Evolutionary conservation across 2,797 vertebrate genomes (phyloP).

Genomic region (Notolabrus celidotus): DNA sequence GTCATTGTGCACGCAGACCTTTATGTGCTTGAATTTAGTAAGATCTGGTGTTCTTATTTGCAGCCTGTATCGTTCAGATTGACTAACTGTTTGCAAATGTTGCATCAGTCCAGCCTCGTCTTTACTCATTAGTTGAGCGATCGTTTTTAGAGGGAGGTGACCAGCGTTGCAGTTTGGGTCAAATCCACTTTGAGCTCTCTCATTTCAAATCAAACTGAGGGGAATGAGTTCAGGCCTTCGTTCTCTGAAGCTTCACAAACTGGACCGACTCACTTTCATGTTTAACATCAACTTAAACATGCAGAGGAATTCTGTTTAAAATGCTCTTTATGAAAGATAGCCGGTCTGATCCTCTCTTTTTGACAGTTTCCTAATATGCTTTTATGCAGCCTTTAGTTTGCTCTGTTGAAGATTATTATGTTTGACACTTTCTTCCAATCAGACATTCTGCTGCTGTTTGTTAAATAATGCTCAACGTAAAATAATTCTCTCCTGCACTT

Average conservation of each 20-base stretch:
- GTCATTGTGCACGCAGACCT: background rate
- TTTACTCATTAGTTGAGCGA: slow-evolving; percentile 49
- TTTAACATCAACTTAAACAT: background rate
- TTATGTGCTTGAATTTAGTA: slow-evolving; percentile 2
- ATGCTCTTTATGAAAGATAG: background rate
- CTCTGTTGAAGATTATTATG: background rate
- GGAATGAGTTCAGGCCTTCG: slow-evolving; percentile 15
- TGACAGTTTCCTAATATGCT: background rate
- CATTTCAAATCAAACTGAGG: slow-evolving; percentile 29
- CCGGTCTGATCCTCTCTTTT: background rate
- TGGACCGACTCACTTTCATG: slow-evolving; percentile 8
- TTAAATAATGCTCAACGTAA: background rate
- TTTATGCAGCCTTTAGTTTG: background rate
- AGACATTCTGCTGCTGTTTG: background rate
- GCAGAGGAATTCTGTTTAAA: background rate
- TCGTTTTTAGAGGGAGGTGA: slow-evolving; percentile 10
- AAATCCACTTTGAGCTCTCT: slow-evolving; percentile 43
- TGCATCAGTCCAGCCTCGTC: slow-evolving; percentile 45
- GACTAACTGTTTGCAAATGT: slow-evolving; percentile 42
- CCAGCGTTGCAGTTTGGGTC: slow-evolving; percentile 32
- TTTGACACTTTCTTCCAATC: background rate
- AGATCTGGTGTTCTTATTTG: slow-evolving; percentile 5
- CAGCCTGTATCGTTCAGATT: slow-evolving; percentile 10
- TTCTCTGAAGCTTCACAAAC: slow-evolving; percentile 20
- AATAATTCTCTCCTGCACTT: background rate